These are phyloP conservation scores for Thunnus thynnus DNA, from an alignment of 2,113 vertebrate species.

Conservation along the genomic window DNA sequence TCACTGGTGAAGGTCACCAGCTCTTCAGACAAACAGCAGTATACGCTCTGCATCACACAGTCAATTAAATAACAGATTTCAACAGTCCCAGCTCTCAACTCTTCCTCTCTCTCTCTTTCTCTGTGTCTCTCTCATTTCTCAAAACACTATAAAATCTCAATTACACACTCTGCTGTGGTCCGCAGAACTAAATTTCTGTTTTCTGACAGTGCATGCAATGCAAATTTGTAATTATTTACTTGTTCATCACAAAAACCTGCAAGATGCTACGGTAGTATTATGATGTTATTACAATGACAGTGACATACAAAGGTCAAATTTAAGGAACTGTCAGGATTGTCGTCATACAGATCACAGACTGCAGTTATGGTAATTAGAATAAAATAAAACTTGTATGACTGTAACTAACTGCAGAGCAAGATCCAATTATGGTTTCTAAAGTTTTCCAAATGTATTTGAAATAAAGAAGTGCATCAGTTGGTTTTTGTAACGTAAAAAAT, in stretches of 20 bases:
- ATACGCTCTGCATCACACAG: constrained; percentile 63
- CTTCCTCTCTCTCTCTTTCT: constrained; percentile 28
- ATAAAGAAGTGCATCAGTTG: neutral
- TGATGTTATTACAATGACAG: constrained; percentile 24
- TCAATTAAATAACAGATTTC: constrained; percentile 75
- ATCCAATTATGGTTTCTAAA: neutral
- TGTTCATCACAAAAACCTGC: constrained; percentile 24
- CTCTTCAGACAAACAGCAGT: constrained; percentile 66
- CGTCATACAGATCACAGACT: constrained; percentile 1
- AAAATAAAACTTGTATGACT: neutral
- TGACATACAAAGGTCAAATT: constrained; percentile 19
- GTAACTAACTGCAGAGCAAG: neutral
- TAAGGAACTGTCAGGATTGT: neutral
- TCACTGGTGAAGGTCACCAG: constrained; percentile 72
- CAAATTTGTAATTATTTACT: constrained; percentile 33
- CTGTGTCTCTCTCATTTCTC: constrained; percentile 24
- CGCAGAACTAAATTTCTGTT: constrained; percentile 52
- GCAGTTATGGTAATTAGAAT: neutral
- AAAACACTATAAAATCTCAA: constrained; percentile 63
- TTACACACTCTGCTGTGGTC: constrained; percentile 56
- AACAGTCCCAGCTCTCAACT: constrained; percentile 36
- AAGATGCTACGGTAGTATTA: constrained; percentile 3
- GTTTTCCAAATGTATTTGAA: neutral
- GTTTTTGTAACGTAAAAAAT: neutral
- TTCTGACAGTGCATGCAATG: constrained; percentile 42